A percentile compares a stretch with the other conserved stretches of the same genome.
phyloP scores from a whole-genome alignment of 2,888 invertebrate species.

The Xanthia icteritia region DNA sequence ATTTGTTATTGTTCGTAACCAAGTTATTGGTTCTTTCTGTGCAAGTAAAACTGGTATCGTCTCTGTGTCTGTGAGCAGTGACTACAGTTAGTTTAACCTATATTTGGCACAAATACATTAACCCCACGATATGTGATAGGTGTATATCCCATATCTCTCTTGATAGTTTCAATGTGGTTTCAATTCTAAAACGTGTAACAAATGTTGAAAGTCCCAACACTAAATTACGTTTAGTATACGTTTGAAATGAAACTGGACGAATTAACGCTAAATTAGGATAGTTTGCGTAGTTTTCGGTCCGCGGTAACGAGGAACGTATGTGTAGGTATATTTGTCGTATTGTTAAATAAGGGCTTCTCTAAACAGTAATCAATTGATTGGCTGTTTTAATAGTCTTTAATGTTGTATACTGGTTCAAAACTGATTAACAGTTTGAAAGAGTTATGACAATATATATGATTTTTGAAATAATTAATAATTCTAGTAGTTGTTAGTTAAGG shows the following conservation, averaged over 20 bases:
- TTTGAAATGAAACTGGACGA: constrained; percentile 23
- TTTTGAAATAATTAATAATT: no score
- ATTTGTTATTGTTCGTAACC: no score
- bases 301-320: constrained; percentile 24
- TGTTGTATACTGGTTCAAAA: neutral
- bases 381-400: neutral
- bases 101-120: neutral
- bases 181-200: constrained; percentile 16
- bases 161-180: constrained; percentile 17
- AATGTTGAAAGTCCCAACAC: constrained; percentile 5
- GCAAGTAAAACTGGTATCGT: neutral
- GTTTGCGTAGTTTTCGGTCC: constrained; percentile 49
- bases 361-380: constrained; percentile 3
- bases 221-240: neutral
- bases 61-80: no score
- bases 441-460: no score
- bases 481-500: no score
- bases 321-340: neutral
- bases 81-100: neutral
- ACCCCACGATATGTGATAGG: neutral
- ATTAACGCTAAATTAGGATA: constrained; percentile 50
- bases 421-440: neutral
- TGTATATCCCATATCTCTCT: neutral
- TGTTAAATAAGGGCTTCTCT: neutral
- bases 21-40: no score